phyloP scores from a whole-genome alignment of 1,140 invertebrate genomes.

The Musca vetustissima region DNA sequence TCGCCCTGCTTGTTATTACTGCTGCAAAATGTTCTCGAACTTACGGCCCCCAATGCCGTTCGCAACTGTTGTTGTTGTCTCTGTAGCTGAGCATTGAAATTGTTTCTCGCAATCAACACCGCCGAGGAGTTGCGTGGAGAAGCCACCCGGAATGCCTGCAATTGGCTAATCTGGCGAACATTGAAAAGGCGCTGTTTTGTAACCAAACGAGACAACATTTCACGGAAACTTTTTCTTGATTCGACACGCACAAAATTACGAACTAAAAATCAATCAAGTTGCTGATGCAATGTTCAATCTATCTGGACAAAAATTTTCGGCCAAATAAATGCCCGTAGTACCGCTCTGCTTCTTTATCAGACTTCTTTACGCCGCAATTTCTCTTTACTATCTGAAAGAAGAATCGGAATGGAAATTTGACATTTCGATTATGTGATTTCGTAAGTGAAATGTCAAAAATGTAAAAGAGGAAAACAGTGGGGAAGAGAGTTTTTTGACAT shows the following conservation, averaged over 20 bases:
- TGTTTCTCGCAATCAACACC: too few species aligned
- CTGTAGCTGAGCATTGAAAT: too few species aligned
- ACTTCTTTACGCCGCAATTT: slow-evolving; percentile 13
- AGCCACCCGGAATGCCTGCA: not conserved
- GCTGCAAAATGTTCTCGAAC: slow-evolving; percentile 26
- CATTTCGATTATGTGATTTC: slow-evolving; percentile 5
- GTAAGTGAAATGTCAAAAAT: too few species aligned
- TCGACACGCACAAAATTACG: too few species aligned
- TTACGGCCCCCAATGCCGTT: not conserved
- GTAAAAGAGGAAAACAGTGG: too few species aligned
- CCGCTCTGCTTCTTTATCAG: too few species aligned
- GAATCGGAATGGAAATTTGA: too few species aligned
- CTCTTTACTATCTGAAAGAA: slow-evolving; percentile 8
- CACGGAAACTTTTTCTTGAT: not conserved
- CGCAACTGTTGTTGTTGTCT: not conserved
- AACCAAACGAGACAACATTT: slow-evolving; percentile 10
- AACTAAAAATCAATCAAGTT: not conserved
- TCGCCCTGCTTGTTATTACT: slow-evolving; percentile 26
- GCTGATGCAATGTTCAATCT: slow-evolving; percentile 3
- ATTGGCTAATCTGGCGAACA: not conserved
- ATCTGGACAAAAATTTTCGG: not conserved
- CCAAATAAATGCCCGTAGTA: too few species aligned
- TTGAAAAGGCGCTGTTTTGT: not conserved
- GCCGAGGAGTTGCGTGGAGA: too few species aligned
- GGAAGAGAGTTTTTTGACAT: too few species aligned